Evolutionary conservation across 2,888 invertebrate genomes (phyloP).

Genomic region (Heliconius aoede): DNA sequence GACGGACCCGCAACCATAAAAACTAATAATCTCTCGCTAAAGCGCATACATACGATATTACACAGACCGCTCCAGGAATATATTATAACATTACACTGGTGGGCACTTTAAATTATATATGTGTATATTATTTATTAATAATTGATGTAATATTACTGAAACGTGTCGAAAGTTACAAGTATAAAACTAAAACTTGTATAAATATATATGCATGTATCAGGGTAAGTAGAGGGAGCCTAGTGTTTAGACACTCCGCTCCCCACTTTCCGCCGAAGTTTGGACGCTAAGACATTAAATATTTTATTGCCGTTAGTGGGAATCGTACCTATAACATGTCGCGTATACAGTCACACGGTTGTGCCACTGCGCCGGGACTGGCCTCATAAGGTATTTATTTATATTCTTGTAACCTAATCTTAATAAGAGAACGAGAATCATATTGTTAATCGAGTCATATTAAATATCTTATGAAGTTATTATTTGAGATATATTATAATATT

Average conservation of each 20-base stretch:
- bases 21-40: conserved; percentile 23
- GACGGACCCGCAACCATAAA: conserved; percentile 8
- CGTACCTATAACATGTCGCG: too few relatives aligned
- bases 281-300: too few relatives aligned
- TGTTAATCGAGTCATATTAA: background rate
- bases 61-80: conserved; percentile 5
- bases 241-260: background rate
- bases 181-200: too few relatives aligned
- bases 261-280: background rate
- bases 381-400: background rate
- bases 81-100: background rate
- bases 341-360: too few relatives aligned
- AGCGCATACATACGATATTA: conserved; percentile 6
- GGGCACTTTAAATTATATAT: conserved; percentile 10
- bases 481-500: too few relatives aligned
- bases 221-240: background rate
- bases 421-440: background rate
- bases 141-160: background rate
- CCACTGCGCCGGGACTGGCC: too few relatives aligned
- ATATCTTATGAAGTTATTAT: too few relatives aligned
- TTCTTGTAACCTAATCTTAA: background rate
- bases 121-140: background rate
- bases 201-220: background rate
- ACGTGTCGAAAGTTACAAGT: background rate
- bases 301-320: too few relatives aligned